These are phyloP conservation scores for Aplysina aerophoba DNA, from an alignment of 37 sponge, comb jelly and placozoan species.

Conservation along the genomic window DNA sequence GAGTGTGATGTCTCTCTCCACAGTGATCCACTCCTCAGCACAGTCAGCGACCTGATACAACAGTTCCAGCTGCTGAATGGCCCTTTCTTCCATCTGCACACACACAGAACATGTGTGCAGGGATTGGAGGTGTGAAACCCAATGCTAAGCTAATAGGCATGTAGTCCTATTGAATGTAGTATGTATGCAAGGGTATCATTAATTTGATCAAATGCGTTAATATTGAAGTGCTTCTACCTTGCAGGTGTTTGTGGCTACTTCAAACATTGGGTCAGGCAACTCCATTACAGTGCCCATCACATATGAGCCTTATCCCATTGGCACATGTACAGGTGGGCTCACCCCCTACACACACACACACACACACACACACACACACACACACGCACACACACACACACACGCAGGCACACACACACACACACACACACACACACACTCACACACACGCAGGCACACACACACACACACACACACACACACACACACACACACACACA, in stretches of 20 bases:
- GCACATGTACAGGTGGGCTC: slow-evolving; percentile 60
- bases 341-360: no score
- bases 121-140: background rate
- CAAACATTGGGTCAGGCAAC: slow-evolving; percentile 70
- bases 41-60: slow-evolving; percentile 43
- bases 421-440: background rate
- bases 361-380: no score
- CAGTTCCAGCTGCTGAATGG: slow-evolving; percentile 52
- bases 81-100: slow-evolving; percentile 63
- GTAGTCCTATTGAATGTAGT: no score
- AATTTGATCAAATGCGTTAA: no score
- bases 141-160: no score
- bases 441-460: slow-evolving; percentile 4
- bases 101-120: background rate
- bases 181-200: no score
- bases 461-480: background rate
- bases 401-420: background rate
- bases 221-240: background rate
- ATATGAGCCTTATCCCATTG: slow-evolving; percentile 78
- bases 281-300: slow-evolving; percentile 60
- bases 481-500: background rate
- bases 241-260: slow-evolving; percentile 76
- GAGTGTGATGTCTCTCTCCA: slow-evolving; percentile 35
- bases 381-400: no score
- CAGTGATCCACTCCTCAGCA: slow-evolving; percentile 71